These are phyloP conservation scores for Columbina picui DNA, from an alignment of 2,113 vertebrate genomes.

Conservation along the genomic window DNA sequence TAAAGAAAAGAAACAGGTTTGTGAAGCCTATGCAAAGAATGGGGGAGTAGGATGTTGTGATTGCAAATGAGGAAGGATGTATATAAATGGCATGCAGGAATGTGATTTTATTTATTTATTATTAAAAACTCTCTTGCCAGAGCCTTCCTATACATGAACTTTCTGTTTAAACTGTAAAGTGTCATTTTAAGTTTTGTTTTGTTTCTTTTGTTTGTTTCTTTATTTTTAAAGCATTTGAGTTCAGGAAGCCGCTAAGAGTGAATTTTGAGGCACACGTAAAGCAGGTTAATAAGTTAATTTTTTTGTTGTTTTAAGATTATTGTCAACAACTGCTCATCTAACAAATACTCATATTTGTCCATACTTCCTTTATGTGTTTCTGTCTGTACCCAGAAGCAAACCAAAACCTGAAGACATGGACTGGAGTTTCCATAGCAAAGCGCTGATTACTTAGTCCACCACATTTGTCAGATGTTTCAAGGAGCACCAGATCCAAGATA, in stretches of 20 bases:
- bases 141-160: not conserved
- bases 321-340: not conserved
- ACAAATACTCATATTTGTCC: not conserved
- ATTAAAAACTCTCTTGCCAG: not conserved
- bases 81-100: not conserved
- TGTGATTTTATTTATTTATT: not conserved
- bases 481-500: not conserved
- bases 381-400: not conserved
- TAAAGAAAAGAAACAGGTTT: not conserved
- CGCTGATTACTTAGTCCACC: not conserved
- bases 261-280: not conserved
- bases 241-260: not conserved
- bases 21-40: not conserved
- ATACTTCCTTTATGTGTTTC: not conserved
- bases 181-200: not conserved
- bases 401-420: not conserved
- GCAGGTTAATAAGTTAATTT: not conserved
- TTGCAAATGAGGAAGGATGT: slow-evolving; percentile 8
- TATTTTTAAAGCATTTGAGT: not conserved
- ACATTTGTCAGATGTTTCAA: not conserved
- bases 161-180: not conserved
- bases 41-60: not conserved
- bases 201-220: not conserved
- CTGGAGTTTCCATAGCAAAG: not conserved
- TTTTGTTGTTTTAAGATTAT: not conserved